phyloP scores from a whole-genome alignment of 1,140 invertebrate genomes.

The Pentalonia nigronervosa region DNA sequence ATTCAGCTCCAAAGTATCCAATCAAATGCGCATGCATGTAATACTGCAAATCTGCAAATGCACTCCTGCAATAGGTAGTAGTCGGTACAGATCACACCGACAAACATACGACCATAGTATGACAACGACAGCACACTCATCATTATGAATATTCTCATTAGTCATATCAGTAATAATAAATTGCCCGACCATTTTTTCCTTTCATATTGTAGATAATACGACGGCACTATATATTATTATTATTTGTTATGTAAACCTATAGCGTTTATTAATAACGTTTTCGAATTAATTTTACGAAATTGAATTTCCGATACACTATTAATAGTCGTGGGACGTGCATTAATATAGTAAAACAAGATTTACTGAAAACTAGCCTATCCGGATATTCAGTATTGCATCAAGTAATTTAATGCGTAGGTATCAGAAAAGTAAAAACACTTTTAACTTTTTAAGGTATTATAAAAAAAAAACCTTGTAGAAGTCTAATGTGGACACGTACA shows the following conservation, averaged over 20 bases:
- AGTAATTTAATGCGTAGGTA: neutral
- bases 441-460: neutral
- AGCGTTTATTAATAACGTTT: neutral
- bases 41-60: neutral
- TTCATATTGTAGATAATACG: neutral
- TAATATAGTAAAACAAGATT: neutral
- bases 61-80: neutral
- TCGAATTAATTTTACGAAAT: neutral
- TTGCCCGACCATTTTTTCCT: no score
- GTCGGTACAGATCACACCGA: neutral
- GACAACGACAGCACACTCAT: neutral
- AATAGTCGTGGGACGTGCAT: neutral
- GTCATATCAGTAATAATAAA: neutral
- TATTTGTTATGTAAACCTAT: no score
- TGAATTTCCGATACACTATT: neutral
- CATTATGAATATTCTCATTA: neutral
- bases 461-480: neutral
- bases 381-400: neutral
- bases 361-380: neutral
- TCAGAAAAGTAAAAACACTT: neutral
- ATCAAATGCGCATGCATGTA: neutral
- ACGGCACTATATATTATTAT: neutral
- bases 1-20: neutral
- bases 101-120: neutral
- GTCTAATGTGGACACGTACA: no score